Conservation (phyloP, 1,140 invertebrate genomes). For the Temnothorax nylanderi region DNA sequence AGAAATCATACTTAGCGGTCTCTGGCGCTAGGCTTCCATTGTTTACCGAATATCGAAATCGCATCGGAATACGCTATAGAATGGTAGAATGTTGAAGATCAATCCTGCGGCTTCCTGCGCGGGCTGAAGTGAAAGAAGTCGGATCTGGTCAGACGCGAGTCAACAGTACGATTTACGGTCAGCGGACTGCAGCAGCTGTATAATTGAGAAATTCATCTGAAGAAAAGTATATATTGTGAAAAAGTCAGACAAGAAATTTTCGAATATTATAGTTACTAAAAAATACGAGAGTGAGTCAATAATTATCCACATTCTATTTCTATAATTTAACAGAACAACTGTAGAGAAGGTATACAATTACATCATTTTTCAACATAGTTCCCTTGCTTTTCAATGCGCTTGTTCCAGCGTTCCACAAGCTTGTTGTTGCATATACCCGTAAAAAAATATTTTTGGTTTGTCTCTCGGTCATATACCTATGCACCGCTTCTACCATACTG, state of each 20-base stretch:
- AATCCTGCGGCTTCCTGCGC: not conserved
- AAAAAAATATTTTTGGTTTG: no score
- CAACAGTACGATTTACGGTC: slow-evolving; percentile 26
- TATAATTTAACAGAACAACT: no score
- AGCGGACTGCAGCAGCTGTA: not conserved
- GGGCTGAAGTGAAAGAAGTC: not conserved
- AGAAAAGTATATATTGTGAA: no score
- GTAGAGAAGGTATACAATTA: no score
- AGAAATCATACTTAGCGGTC: slow-evolving; percentile 56
- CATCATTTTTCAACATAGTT: no score
- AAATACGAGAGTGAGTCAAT: not conserved
- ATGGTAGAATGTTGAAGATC: slow-evolving; percentile 26
- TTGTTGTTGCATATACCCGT: no score
- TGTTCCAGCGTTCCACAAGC: no score
- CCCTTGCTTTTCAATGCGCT: no score
- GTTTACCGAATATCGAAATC: slow-evolving; percentile 74
- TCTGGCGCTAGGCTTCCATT: slow-evolving; percentile 58
- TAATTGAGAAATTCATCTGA: not conserved
- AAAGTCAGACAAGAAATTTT: not conserved
- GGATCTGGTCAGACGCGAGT: slow-evolving; percentile 10
- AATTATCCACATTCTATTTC: no score
- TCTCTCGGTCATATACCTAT: no score
- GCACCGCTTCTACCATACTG: no score
- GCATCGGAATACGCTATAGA: slow-evolving; percentile 46
- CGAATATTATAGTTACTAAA: not conserved